A percentile compares a stretch with the other conserved stretches of the same genome.
phyloP scores from a whole-genome alignment of 2,113 vertebrate genomes.

The Phyllostomus hastatus region DNA sequence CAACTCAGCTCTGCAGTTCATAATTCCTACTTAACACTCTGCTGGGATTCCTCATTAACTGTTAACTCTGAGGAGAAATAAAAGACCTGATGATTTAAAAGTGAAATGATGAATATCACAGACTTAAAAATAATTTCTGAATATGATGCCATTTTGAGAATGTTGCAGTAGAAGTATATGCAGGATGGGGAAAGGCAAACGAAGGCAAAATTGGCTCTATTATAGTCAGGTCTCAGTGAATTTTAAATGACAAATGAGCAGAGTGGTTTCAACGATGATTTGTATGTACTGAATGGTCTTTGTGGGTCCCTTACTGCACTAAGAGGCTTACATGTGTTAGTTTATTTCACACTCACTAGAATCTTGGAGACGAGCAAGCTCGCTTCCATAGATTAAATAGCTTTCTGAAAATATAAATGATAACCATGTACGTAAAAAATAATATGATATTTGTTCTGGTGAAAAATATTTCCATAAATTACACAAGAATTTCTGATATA shows the following conservation, averaged over 20 bases:
- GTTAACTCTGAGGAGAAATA: conserved; percentile 35
- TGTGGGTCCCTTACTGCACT: background rate
- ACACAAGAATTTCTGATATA: background rate
- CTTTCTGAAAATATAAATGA: background rate
- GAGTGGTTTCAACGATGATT: conserved; percentile 23
- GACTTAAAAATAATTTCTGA: conserved; percentile 49
- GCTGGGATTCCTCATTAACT: conserved; percentile 50
- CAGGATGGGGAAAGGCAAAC: background rate
- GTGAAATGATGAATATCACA: conserved; percentile 6
- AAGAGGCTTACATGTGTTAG: background rate
- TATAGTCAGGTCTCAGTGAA: background rate
- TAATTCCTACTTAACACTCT: conserved; percentile 46
- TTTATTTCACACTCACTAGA: background rate
- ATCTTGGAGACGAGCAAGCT: background rate
- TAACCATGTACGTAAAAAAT: background rate
- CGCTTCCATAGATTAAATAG: background rate
- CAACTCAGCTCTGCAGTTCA: background rate
- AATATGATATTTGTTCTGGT: background rate
- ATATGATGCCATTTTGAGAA: conserved; percentile 17
- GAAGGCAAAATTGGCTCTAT: background rate
- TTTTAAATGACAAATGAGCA: conserved; percentile 18
- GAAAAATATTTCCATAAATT: background rate
- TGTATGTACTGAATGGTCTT: background rate
- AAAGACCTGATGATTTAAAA: conserved; percentile 4
- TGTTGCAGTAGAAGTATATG: background rate